phyloP scores from a whole-genome alignment of 2,888 invertebrate species.

The Phyto melanocephala region DNA sequence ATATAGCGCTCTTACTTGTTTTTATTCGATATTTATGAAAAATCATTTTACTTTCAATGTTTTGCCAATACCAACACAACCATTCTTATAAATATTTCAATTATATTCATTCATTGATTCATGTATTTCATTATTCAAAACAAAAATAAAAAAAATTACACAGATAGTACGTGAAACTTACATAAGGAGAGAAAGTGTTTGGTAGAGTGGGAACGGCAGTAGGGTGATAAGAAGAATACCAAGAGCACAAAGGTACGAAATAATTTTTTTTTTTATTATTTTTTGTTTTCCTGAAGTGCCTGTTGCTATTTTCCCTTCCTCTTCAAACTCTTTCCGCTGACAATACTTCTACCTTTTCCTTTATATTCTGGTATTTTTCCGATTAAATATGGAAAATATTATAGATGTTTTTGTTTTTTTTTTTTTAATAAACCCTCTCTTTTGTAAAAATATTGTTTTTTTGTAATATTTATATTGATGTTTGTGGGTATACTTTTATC shows the following conservation, averaged over 20 bases:
- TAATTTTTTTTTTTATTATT: not conserved
- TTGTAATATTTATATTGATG: not conserved
- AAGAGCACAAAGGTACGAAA: not conserved
- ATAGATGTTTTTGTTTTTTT: not conserved
- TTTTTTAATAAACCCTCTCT: not conserved
- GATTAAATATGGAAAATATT: conserved; percentile 14
- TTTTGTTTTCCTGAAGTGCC: not conserved
- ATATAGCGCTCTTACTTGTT: too few species aligned
- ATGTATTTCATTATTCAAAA: not conserved
- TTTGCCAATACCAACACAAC: not conserved
- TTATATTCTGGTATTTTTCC: not conserved
- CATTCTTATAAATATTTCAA: not conserved
- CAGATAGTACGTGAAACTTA: not conserved
- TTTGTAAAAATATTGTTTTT: not conserved
- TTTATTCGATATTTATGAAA: conserved; percentile 6
- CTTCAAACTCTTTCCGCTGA: not conserved
- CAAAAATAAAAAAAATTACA: not conserved
- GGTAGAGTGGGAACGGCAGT: not conserved
- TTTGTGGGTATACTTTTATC: not conserved
- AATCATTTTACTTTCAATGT: conserved; percentile 4
- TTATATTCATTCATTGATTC: not conserved
- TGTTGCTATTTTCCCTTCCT: conserved; percentile 27
- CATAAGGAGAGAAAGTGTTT: not conserved
- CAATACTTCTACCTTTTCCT: not conserved
- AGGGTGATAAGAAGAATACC: too few species aligned